phyloP scores from a whole-genome alignment of 2,113 vertebrate species.

The Cephalopterus ornatus region DNA sequence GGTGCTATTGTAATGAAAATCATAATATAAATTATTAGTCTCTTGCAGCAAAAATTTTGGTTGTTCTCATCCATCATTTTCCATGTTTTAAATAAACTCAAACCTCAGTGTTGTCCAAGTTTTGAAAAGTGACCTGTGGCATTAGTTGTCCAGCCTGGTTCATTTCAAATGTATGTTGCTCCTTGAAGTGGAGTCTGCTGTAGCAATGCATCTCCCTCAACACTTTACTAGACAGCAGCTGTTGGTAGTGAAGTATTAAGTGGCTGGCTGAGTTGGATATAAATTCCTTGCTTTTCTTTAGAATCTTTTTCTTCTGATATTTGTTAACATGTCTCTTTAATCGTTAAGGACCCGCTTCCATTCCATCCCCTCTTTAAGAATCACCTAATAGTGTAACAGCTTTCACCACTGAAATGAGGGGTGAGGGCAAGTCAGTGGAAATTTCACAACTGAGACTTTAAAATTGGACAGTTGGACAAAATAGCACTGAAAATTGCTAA shows the following conservation, averaged over 20 bases:
- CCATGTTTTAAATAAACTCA: background rate
- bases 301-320: background rate
- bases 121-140: background rate
- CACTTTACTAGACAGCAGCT: background rate
- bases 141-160: background rate
- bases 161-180: background rate
- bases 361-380: background rate
- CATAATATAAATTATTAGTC: background rate
- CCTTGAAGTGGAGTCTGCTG: background rate
- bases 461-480: background rate
- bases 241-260: background rate
- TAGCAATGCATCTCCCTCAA: background rate
- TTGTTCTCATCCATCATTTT: background rate
- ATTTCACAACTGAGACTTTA: background rate
- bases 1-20: background rate
- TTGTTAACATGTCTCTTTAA: background rate
- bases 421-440: background rate
- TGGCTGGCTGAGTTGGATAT: background rate
- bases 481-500: background rate
- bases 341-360: background rate
- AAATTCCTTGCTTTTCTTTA: background rate
- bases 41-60: background rate
- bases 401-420: background rate
- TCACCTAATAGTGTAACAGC: background rate
- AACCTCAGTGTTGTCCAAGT: background rate